Evolutionary conservation across 2,113 vertebrate species (phyloP), one percentile per base, ranked within the genome.

Genomic region (Chauna torquata): DNA sequence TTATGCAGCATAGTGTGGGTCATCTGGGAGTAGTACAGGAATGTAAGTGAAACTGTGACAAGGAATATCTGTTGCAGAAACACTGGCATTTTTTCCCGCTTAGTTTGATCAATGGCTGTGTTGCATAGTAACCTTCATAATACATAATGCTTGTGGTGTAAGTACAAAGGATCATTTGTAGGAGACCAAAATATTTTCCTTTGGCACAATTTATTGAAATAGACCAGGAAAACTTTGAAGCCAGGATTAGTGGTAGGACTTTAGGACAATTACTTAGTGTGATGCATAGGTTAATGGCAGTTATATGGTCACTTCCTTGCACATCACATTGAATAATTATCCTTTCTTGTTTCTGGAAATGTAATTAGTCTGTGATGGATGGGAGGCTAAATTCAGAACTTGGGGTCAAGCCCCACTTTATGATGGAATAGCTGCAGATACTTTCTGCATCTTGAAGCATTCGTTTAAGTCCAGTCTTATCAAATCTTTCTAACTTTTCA

Each of bases 351-450:
- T 75, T 54, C 86, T 92, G 65, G 80, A 94, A 93, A 79, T 3
- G 6, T 91, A 91, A 93, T 97, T 96, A 96, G 91, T 59, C 65
- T 49, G 18, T 96, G 92, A 96, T 95, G 65, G 80, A 91, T 94
- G 91, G 49, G 61, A 94, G 61, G 80, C 81, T 94, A 95, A 96
- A 94, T 88, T 88, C 77, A 84, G 83, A 72, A 57, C 52, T 52
- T 79, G 69, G 27, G 86, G 92, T 95, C 88, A 86, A 91, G 44
- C 47, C 72, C 82, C 81, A 92, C 69, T 59, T 94, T 91, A 40
- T 74, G 85, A 92, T 61, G 49, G 38, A 94, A 88, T 27, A 90
- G 32, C 84, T 80, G 79, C 49, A 74, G 47, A 75, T 81, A 75
- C 27, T 71, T 86, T 78, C 72, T 93, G 65, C 65, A 72, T 91